A percentile compares a stretch with the other conserved stretches of the same genome.
These are phyloP conservation scores for Rousettus madagascariensis DNA, from an alignment of 2,797 vertebrate species.

Conservation along the genomic window DNA sequence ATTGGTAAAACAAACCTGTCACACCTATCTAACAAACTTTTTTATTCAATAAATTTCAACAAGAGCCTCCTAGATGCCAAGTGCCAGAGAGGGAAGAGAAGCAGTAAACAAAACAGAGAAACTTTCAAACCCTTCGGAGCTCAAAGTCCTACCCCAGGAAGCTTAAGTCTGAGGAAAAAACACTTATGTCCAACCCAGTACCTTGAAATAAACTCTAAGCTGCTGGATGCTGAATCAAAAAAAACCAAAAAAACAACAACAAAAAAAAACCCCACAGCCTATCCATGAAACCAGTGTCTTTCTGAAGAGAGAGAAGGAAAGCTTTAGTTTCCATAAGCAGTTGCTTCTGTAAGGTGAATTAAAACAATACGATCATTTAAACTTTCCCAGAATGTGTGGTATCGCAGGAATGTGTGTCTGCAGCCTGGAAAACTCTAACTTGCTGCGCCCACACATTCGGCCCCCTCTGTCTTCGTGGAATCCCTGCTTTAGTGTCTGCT, in stretches of 20 bases:
- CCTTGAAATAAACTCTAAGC: neutral
- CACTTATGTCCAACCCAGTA: neutral
- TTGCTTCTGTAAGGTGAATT: neutral
- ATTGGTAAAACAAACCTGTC: neutral
- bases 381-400: neutral
- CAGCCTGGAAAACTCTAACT: neutral
- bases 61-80: neutral
- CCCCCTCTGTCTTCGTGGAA: neutral
- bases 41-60: neutral
- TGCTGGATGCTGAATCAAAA: neutral
- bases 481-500: conserved; percentile 6
- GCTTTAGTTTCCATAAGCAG: neutral
- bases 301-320: neutral
- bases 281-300: neutral
- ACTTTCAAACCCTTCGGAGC: neutral
- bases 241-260: neutral
- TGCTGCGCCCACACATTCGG: neutral
- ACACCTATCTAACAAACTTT: neutral
- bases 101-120: neutral
- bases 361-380: neutral
- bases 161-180: neutral
- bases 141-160: neutral
- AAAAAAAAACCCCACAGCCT: neutral
- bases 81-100: neutral
- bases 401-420: neutral